These are phyloP conservation scores for Drosophila repletoides DNA, from an alignment of 1,140 invertebrate genomes.

Conservation along the genomic window DNA sequence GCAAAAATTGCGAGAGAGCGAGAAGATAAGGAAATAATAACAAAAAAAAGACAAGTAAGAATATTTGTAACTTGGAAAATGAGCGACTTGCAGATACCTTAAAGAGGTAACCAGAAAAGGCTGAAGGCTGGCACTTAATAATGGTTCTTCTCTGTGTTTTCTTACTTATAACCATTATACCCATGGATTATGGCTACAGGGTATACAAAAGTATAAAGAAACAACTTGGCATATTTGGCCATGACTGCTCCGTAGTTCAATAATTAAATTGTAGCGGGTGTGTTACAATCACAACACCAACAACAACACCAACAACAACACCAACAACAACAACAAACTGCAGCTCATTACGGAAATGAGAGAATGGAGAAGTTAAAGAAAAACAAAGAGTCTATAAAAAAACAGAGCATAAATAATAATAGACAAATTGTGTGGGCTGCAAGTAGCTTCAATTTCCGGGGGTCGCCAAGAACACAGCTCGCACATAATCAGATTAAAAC, in stretches of 20 bases:
- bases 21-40: constrained; percentile 22
- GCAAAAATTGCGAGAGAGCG: constrained; percentile 11
- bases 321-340: constrained; percentile 14
- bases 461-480: constrained; percentile 1
- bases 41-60: constrained; percentile 22
- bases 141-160: too few species aligned
- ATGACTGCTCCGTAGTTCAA: constrained; percentile 46
- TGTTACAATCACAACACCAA: constrained; percentile 19
- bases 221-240: constrained; percentile 57
- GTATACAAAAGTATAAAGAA: constrained; percentile 22
- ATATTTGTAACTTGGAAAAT: neutral
- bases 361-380: constrained; percentile 21
- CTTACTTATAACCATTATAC: too few species aligned
- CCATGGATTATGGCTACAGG: too few species aligned
- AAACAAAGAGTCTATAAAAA: neutral
- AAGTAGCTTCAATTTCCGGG: neutral
- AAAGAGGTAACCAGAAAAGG: neutral
- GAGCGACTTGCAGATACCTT: neutral
- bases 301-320: constrained; percentile 12
- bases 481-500: neutral
- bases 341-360: constrained; percentile 56
- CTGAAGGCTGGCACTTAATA: too few species aligned
- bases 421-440: constrained; percentile 14
- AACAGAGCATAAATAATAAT: constrained; percentile 4
- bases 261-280: constrained; percentile 37